Evolutionary conservation across 2,113 vertebrate genomes (phyloP).

Genomic region (Heliornis fulica): DNA sequence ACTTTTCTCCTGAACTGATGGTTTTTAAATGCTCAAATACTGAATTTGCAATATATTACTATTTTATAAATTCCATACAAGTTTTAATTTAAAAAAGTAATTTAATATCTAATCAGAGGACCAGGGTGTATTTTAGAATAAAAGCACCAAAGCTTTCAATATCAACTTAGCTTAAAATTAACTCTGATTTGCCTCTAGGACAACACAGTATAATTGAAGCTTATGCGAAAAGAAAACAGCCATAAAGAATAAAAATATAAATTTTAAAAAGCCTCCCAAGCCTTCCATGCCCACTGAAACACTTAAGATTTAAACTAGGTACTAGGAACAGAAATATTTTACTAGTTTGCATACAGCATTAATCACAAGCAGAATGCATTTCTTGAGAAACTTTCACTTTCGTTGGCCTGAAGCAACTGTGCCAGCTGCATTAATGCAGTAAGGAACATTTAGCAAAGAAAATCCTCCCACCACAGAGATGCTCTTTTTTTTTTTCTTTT

Average conservation of each 20-base stretch:
- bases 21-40: neutral
- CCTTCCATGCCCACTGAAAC: neutral
- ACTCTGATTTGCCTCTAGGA: neutral
- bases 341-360: neutral
- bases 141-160: neutral
- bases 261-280: neutral
- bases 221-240: neutral
- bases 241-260: neutral
- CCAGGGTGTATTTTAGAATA: neutral
- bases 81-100: neutral
- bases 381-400: neutral
- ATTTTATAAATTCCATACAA: neutral
- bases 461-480: neutral
- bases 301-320: neutral
- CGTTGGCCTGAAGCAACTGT: neutral
- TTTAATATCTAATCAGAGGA: neutral
- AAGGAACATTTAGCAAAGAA: neutral
- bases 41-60: neutral
- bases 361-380: neutral
- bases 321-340: neutral
- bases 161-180: neutral
- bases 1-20: neutral
- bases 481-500: no score
- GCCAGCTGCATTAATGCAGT: neutral
- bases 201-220: neutral